Evolutionary conservation across 2,888 invertebrate species (phyloP), one percentile per base, ranked within the genome.

Genomic region (Volucella inanis): DNA sequence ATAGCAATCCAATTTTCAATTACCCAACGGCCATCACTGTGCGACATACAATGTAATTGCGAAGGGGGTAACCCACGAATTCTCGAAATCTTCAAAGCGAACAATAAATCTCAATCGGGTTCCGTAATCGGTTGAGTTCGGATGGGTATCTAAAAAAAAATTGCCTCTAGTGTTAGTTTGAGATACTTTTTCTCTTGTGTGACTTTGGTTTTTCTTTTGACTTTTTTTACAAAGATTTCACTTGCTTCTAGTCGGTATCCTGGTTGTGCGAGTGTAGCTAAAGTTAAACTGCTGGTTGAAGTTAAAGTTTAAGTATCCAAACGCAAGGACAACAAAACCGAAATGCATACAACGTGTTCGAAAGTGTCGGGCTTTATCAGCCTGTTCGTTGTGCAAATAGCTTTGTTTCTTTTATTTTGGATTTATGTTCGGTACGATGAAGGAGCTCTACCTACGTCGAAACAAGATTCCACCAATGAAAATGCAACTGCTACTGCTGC

Each of bases 381-480:
- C 88, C 92, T 93, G 87, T 90, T 93, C 89, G 89, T 91, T 88
- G 90, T 93, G 88, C 93, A 94, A 92, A 91, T 93, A 89, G 89
- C 93, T 88, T 89, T 94, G 88, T 90, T 93, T 87, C 91, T 92
- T 87, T 89, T 93, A 88, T 93, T 93, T 91, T 93, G 93, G 89
- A 88, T 92, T 89, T 90, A 93, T 90, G 92, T 93, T 90, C 92
- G 93, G 88, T 93, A 93, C 89, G 91, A 92, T 87, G 90, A 92
- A 87, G 90, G 89, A 87, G 89, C 90, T 54, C 81, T 90, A 72
- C 92, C 92, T 72, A 31, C 31, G 31, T 59, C 67, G 14, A 41
- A 0, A 43, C 70, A 80, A 74, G 79, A 87, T 71, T 45, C 57
- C 31, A 22, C 61, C 62, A 43, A 49, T 70, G 50, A 22, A 45